Evolutionary conservation across 2,888 invertebrate species (phyloP), one percentile per base, ranked within the genome.

Genomic region (Cataglyphis albicans): DNA sequence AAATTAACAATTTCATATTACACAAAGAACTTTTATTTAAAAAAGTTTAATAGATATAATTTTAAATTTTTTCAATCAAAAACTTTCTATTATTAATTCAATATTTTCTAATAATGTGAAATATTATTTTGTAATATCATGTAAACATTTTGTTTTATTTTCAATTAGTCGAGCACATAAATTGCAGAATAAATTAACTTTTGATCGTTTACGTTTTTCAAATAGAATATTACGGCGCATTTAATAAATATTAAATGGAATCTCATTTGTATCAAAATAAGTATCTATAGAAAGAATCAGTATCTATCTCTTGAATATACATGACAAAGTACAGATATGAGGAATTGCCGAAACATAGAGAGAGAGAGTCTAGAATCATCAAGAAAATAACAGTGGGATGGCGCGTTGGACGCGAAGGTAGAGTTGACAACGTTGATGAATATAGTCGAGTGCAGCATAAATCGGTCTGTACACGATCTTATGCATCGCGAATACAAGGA

Each of bases 351-450:
- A 5, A 18, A 18, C 29, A 41, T 38, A 59, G 7, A 35, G 29
- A 52, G 29, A 52, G 29, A 52, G 61, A 32, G 9, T 21, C 48
- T 38, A 55, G 29, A 73, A 41, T 6, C 38, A 25, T 18, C 12
- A 9, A 41, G 57, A 73, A 35, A 73, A 35, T 15, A 25, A 75
- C 21, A 70, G 3, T 57, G 29, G 59, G 25, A 55, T 21, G 61
- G 35, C 35, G 29, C 18, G 12, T 52, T 15, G 48, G 18, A 52
- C 6, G 59, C 18, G 25, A 15, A 35, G 67, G 29, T 35, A 25
- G n/a, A 64, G n/a, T 74, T 74, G 38, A 81, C 44, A 44, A 63
- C 63, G 72, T 81, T 81, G 29, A 81, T 59, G 52, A 81, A 81
- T 55, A 55, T 38, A 64, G 52, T 18, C 55, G 25, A n/a, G 2